Conservation (phyloP, 2,113 vertebrate genomes). For the Azemiops feae region DNA sequence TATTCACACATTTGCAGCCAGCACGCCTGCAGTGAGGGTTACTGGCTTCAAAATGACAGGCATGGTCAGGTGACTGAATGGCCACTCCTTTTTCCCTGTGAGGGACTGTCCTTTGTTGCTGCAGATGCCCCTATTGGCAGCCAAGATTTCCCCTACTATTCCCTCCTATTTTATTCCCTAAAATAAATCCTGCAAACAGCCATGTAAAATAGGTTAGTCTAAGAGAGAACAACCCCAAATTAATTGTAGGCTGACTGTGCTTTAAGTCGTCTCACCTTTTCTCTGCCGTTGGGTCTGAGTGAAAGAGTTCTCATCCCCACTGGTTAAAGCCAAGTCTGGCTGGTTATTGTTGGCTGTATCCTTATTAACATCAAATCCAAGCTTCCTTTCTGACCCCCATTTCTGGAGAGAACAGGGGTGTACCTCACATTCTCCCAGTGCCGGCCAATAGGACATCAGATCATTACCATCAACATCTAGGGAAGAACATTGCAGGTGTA, state of each 20-base stretch:
- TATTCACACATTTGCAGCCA: neutral
- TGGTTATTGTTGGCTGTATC: slow-evolving; percentile 96
- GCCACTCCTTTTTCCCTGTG: neutral
- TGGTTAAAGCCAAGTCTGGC: slow-evolving; percentile 85
- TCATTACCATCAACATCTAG: slow-evolving; percentile 97
- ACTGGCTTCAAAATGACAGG: neutral
- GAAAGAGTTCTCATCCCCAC: slow-evolving; percentile 90
- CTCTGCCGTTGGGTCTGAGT: slow-evolving; percentile 86
- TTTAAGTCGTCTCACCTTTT: slow-evolving; percentile 78
- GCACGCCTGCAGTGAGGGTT: neutral
- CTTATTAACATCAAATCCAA: slow-evolving; percentile 89
- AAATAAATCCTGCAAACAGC: neutral
- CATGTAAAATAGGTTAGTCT: neutral
- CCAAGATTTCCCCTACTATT: too few relatives aligned
- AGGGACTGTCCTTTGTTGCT: too few relatives aligned
- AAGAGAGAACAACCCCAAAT: neutral
- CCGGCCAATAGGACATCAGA: slow-evolving; percentile 95
- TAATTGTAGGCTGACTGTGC: neutral
- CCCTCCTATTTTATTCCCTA: neutral
- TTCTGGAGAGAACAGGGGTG: slow-evolving; percentile 88
- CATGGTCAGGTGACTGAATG: neutral
- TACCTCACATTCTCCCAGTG: slow-evolving; percentile 86
- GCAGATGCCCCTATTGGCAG: too few relatives aligned
- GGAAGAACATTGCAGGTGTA: slow-evolving; percentile 23
- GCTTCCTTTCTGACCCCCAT: slow-evolving; percentile 94